These are phyloP conservation scores for Lycaena phlaeas DNA, from an alignment of 2,888 invertebrate species.

Conservation along the genomic window DNA sequence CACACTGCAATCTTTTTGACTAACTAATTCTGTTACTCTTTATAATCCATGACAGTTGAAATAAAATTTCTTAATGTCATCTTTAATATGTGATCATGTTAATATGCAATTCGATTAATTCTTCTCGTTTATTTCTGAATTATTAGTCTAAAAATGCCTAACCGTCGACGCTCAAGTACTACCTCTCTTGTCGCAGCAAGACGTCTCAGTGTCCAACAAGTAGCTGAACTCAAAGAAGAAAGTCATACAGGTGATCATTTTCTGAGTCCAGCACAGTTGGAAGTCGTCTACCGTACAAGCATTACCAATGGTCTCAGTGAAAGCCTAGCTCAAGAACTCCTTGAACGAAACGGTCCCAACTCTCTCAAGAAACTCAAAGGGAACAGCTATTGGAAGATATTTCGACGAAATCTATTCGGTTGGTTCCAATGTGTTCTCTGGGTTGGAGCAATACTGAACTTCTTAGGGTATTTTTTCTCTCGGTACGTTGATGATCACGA, in stretches of 20 bases:
- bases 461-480: slow-evolving; percentile 67
- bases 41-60: no score
- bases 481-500: slow-evolving; percentile 17
- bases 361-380: slow-evolving; percentile 71
- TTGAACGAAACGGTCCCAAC: slow-evolving; percentile 75
- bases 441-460: slow-evolving; percentile 76
- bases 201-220: slow-evolving; percentile 26
- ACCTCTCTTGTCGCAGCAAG: slow-evolving; percentile 26
- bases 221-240: slow-evolving; percentile 45
- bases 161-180: slow-evolving; percentile 29
- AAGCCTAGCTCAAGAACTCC: slow-evolving; percentile 62
- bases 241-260: slow-evolving; percentile 57
- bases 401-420: slow-evolving; percentile 78
- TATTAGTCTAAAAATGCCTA: slow-evolving; percentile 36
- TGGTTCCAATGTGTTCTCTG: slow-evolving; percentile 82
- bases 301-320: slow-evolving; percentile 66
- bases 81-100: no score
- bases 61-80: no score
- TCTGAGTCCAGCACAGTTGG: slow-evolving; percentile 50
- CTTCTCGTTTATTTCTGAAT: no score
- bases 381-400: slow-evolving; percentile 76
- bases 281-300: slow-evolving; percentile 56
- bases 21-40: no score
- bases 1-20: no score
- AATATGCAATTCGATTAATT: no score